Base-by-base conservation (phyloP, 2,888 invertebrate genomes). In the Stenodema calcarata region DNA sequence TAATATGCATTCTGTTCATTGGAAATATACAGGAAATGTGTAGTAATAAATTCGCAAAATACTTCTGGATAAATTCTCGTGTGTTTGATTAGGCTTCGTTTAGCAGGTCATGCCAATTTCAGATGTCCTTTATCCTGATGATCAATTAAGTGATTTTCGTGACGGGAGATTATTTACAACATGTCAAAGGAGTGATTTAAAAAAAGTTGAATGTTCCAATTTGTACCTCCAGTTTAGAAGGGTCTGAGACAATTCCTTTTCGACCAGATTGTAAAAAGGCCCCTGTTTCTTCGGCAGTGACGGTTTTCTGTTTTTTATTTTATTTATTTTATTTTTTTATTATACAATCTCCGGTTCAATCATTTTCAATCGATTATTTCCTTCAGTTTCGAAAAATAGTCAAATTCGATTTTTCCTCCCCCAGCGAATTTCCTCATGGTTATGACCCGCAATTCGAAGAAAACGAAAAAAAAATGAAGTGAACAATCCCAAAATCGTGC, bases 261-360 rank as follows among this genome's bases (percentile, higher is more conserved):
- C 16, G n/a, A 6, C 23, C 23, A 7, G 62, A 18, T 47, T n/a
- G n/a, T 44, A 42, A 78, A 85, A 30, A 23, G 85, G 44, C 85
- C 85, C 76, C 85, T 85, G 73, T n/a, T 47, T 76, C 85, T 9
- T 50, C 75, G 35, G 50, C 85, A 82, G 82, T 82, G 82, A 82
- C 82, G 82, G 82, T 82, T 82, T 82, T 82, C 62, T 23, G 3
- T 54, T 18, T 62, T 54, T 18, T n/a, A n/a, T 1, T 11, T 28
- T 28, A 11, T 27, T 9, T 11, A 18, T 28, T 30, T 70, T 23
- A 6, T 35, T 73, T 73, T 1, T 3, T 35, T 14, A 30, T 27
- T 28, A n/a, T 18, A 18, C 54, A 35, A n/a, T 7, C 11, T 79
- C n/a, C n/a, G 41, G 35, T 44, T 62, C 9, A 35, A 35, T 35